Evolutionary conservation across 2,888 invertebrate genomes (phyloP), one percentile per base, ranked within the genome.

Genomic region (Temnothorax ravouxi): DNA sequence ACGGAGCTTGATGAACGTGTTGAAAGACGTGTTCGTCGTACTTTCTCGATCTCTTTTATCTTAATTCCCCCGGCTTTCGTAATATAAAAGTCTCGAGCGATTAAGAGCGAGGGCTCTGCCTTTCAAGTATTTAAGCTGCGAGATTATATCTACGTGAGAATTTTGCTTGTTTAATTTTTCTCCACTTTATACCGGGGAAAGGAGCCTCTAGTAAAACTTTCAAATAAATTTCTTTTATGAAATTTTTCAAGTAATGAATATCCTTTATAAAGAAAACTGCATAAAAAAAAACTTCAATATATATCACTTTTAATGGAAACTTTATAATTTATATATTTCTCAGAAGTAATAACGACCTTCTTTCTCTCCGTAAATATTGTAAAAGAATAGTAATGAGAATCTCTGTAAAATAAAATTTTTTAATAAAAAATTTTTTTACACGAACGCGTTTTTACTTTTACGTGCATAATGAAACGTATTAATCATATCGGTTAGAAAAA

Each of bases 201-300:
- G 3, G 15, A 34, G 34, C 6, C 52, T 62, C 47, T 21, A 54
- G 52, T 9, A n/a, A 75, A 47, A 75, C 47, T 75, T 34, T 44
- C 74, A 61, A 29, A 47, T 29, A 44, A 75, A 18, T 61, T 75
- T 34, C 47, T 34, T 74, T 74, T 59, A 74, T 59, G 41, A 74
- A 61, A 74, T 59, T 74, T 74, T 74, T 29, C 0, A 74, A 59
- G 59, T 44, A 74, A 74, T 41, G 38, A 54, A 72, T 18, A 50
- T 15, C 13, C n/a, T 66, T 25, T 50, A 41, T n/a, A 18, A 29
- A 47, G 47, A 21, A 47, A 18, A 47, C 13, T 29, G 29, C 44
- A 44, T n/a, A 50, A 29, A 11, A 69, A 47, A n/a, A 47, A 50
- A 67, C 29, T 50, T 1, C 15, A 29, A 47, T 29, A 13, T 6